Evolutionary conservation across 1,140 invertebrate genomes (phyloP), one percentile per base, ranked within the genome.

Genomic region (Yoshiicerus persimilis): DNA sequence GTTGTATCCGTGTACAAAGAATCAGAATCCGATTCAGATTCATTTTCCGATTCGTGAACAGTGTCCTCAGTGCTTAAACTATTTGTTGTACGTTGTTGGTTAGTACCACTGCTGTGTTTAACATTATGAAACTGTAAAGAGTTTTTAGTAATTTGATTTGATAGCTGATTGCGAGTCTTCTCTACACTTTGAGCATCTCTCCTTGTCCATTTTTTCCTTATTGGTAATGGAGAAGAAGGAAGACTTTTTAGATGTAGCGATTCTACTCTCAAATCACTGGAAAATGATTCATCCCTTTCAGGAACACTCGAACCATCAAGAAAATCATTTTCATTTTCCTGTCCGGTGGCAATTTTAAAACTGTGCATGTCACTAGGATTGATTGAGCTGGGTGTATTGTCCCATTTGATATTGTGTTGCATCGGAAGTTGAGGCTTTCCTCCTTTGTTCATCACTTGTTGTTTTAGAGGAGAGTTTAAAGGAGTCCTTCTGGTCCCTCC

Each of bases 401-500:
- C 66, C 66, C 66, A 30, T 70, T 70, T 70, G 66, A 70, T 70
- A 70, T 70, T 70, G 11, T n/a, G n/a, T n/a, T 47, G 41, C 41
- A 47, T 20, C 27, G 25, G 30, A 64, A 4, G 3, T 23, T 25
- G 10, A 25, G 25, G 5, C n/a, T 64, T 27, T 9, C 62, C 62
- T 70, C 66, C 66, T 70, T 70, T n/a, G n/a, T n/a, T 70, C 66
- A 70, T 70, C 66, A 70, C 66, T 38, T 80, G 75, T 34, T 80
- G 75, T 80, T 34, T 80, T 23, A 9, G 23, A 30, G 27, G 9
- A 5, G 34, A 32, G 30, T 80, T 80, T 34, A 80, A 80, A 80
- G 75, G 75, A 38, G 75, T 23, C 2, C 75, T 32, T 38, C 32
- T 80, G 9, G 75, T 80, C 20, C 75, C 75, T 4, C 75, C 75